phyloP scores from a whole-genome alignment of 2,797 vertebrate genomes.

The Oreortyx pictus region DNA sequence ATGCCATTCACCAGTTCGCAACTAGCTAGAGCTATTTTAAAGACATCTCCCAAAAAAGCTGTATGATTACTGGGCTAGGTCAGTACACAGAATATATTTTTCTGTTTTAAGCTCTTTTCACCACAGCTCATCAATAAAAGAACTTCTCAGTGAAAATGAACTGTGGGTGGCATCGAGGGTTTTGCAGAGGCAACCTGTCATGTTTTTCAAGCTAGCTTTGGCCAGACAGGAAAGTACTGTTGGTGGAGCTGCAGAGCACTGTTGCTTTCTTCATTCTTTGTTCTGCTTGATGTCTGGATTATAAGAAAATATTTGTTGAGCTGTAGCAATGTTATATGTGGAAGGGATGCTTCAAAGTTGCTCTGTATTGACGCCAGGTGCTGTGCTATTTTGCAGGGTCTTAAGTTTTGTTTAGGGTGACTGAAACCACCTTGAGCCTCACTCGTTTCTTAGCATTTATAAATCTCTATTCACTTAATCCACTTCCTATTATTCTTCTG shows the following conservation, averaged over 20 bases:
- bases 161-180: not conserved
- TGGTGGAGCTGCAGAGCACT: not conserved
- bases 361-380: not conserved
- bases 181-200: not conserved
- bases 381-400: not conserved
- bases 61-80: not conserved
- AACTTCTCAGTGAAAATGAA: not conserved
- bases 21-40: not conserved
- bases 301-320: constrained; percentile 26
- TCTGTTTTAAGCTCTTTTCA: constrained; percentile 15
- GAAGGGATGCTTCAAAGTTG: not conserved
- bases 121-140: not conserved
- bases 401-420: constrained; percentile 14
- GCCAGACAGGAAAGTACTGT: constrained; percentile 5
- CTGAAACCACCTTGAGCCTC: not conserved
- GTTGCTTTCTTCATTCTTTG: constrained; percentile 2
- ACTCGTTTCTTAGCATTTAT: not conserved
- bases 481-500: not conserved
- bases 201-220: not conserved
- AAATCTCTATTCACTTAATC: constrained; percentile 15
- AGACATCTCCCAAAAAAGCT: not conserved
- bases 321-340: not conserved
- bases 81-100: not conserved
- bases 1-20: not conserved
- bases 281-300: constrained; percentile 24